phyloP scores from a whole-genome alignment of 1,140 invertebrate genomes.

The Drosophila lacertosa region DNA sequence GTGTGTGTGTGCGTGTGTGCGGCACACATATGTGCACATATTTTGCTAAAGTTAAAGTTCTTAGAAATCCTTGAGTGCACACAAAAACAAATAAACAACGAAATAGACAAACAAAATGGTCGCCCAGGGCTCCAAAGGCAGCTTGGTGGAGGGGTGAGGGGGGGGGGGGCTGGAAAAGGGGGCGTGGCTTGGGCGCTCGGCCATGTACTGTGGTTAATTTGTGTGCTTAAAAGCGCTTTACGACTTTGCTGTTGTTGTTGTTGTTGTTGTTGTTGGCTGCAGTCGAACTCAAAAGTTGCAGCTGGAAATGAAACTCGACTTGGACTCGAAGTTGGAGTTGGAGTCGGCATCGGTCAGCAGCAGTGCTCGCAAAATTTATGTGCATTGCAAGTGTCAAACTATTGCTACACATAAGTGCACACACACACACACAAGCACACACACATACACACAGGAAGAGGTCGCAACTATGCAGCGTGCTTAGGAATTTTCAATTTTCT shows the following conservation, averaged over 20 bases:
- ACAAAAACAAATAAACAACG: conserved; percentile 82
- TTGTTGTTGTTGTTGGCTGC: background rate
- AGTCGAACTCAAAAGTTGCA: conserved; percentile 1
- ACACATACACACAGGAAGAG: conserved; percentile 24
- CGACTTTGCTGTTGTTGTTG: conserved; percentile 56
- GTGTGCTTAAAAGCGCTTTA: conserved; percentile 82
- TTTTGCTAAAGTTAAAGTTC: conserved; percentile 80
- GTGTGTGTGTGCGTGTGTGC: conserved; percentile 34
- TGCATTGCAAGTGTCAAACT: conserved; percentile 82
- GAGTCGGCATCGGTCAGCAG: conserved; percentile 52
- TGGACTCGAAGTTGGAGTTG: conserved; percentile 12
- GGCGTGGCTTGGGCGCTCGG: conserved; percentile 42
- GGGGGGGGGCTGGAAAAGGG: background rate
- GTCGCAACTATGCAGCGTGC: conserved; percentile 43
- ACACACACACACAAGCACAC: conserved; percentile 28
- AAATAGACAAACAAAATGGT: conserved; percentile 79
- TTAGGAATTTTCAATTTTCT: conserved; percentile 77
- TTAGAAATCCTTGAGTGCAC: conserved; percentile 82
- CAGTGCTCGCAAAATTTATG: conserved; percentile 66
- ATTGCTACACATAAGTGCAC: conserved; percentile 46
- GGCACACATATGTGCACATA: conserved; percentile 52
- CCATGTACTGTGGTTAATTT: conserved; percentile 82
- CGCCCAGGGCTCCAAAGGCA: conserved; percentile 10
- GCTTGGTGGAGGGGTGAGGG: too few species aligned
- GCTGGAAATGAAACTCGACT: background rate